Evolutionary conservation across 2,888 invertebrate genomes (phyloP).

Genomic region (Meghimatium bilineatum): DNA sequence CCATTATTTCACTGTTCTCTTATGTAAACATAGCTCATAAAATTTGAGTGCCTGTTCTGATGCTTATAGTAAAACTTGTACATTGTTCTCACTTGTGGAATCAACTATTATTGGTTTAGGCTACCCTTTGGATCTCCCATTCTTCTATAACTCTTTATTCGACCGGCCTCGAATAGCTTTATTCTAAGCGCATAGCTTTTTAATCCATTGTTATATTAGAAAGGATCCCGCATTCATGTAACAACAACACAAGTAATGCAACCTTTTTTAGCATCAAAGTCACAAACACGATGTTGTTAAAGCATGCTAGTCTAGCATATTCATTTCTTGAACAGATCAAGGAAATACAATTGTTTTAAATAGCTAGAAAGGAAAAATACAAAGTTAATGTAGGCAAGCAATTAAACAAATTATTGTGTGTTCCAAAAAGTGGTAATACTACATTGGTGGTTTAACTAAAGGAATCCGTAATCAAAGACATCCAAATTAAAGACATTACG

Average conservation of each 20-base stretch:
- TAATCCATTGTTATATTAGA: neutral
- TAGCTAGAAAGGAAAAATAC: neutral
- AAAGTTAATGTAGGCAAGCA: neutral
- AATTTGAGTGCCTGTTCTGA: neutral
- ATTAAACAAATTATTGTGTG: neutral
- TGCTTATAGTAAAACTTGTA: neutral
- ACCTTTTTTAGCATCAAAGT: slow-evolving; percentile 2
- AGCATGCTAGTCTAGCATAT: neutral
- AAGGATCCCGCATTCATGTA: neutral
- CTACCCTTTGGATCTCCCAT: neutral
- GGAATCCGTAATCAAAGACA: neutral
- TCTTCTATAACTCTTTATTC: neutral
- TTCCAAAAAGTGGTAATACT: slow-evolving; percentile 10
- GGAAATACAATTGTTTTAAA: neutral
- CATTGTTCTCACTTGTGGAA: neutral
- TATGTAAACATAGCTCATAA: neutral
- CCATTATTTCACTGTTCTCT: neutral
- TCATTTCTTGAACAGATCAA: neutral
- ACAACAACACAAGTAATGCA: neutral
- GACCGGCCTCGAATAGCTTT: too few species aligned
- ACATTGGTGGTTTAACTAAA: neutral
- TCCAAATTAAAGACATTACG: slow-evolving; percentile 21
- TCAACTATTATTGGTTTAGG: neutral
- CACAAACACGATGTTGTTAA: too few species aligned
- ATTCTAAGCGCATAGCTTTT: neutral